A percentile compares a stretch with the other conserved stretches of the same genome.
phyloP scores from a whole-genome alignment of 2,797 vertebrate species.

The Chiloscyllium punctatum region DNA sequence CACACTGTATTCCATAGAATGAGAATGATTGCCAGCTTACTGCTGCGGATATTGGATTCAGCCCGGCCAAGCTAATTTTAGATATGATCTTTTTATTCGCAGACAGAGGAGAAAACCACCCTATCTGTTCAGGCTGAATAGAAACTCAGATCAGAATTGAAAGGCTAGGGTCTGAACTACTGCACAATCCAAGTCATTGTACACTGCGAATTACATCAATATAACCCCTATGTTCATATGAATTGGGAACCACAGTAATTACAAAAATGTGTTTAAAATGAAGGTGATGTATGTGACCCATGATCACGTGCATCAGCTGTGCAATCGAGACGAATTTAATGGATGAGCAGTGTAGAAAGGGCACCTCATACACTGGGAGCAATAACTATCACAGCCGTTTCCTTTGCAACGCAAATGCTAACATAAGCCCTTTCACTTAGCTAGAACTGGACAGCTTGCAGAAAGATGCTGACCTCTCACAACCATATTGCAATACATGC shows the following conservation, averaged over 20 bases:
- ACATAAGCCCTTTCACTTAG: constrained; percentile 1
- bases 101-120: neutral
- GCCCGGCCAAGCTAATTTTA: constrained; percentile 11
- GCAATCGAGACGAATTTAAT: neutral
- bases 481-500: constrained; percentile 4
- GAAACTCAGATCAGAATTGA: neutral
- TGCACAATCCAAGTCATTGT: neutral
- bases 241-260: neutral
- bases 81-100: neutral
- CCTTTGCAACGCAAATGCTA: neutral
- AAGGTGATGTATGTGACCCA: neutral
- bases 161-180: neutral
- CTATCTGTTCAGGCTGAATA: neutral
- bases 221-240: constrained; percentile 12
- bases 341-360: neutral
- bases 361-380: neutral
- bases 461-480: constrained; percentile 9
- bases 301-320: neutral
- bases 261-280: neutral
- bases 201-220: neutral
- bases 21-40: neutral
- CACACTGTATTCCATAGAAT: neutral
- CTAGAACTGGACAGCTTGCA: neutral
- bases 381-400: constrained; percentile 3
- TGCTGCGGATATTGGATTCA: neutral